phyloP scores from a whole-genome alignment of 2,888 invertebrate genomes.

The Trachelus iudaicus region DNA sequence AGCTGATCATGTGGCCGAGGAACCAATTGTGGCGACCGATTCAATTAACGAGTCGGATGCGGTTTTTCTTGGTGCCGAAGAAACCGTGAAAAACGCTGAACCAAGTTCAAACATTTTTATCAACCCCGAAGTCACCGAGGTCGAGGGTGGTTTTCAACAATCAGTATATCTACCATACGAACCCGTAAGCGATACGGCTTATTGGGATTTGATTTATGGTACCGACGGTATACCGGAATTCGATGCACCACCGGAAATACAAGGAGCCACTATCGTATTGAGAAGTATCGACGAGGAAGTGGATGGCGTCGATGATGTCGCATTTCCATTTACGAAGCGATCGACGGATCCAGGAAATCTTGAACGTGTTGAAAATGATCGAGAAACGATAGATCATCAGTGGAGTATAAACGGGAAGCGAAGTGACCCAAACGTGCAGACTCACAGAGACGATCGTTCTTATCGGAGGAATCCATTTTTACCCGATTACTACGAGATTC shows the following conservation, averaged over 20 bases:
- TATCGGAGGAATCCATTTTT: neutral
- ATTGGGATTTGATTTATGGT: constrained; percentile 28
- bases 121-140: neutral
- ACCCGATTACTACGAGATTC: neutral
- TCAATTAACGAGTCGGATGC: too few relatives aligned
- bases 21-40: neutral
- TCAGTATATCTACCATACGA: neutral
- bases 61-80: too few relatives aligned
- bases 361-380: neutral
- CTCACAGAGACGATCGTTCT: neutral
- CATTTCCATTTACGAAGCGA: neutral
- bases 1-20: neutral
- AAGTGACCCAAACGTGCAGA: neutral
- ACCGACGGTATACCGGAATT: constrained; percentile 23
- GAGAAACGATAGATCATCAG: neutral
- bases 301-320: neutral
- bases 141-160: neutral
- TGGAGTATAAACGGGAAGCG: neutral
- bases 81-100: neutral
- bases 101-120: neutral
- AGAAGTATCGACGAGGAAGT: neutral
- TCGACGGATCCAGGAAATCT: neutral
- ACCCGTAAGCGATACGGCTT: constrained; percentile 14
- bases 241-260: constrained; percentile 20
- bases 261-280: constrained; percentile 12